Evolutionary conservation across 2,888 invertebrate species (phyloP).

Genomic region (Lycia hirtaria): DNA sequence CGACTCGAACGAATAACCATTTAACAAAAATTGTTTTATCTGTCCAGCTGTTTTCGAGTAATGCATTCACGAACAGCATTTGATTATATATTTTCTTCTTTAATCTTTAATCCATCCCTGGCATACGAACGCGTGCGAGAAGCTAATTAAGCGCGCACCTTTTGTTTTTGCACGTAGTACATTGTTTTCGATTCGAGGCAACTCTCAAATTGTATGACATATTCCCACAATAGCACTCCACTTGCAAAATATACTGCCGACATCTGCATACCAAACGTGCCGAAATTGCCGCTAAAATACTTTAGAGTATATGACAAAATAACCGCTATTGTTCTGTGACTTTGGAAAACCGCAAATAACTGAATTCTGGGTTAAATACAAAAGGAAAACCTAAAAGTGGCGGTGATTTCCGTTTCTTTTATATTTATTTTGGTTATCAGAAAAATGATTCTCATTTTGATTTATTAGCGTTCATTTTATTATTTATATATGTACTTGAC

Average conservation of each 20-base stretch:
- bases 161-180: slow-evolving; percentile 72
- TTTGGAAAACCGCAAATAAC: slow-evolving; percentile 18
- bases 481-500: no score
- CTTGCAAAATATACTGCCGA: slow-evolving; percentile 69
- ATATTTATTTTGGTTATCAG: no score
- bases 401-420: no score
- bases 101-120: slow-evolving; percentile 43
- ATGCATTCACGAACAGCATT: no score
- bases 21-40: no score
- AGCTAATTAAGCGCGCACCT: slow-evolving; percentile 72
- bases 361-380: no score
- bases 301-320: slow-evolving; percentile 36
- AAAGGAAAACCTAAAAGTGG: no score
- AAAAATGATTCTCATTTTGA: no score
- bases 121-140: slow-evolving; percentile 61
- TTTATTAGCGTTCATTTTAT: no score
- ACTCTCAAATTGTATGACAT: slow-evolving; percentile 67
- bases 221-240: slow-evolving; percentile 74
- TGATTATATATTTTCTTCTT: not conserved
- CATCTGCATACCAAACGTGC: slow-evolving; percentile 59
- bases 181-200: slow-evolving; percentile 69
- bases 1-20: no score
- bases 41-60: no score
- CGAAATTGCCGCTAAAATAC: slow-evolving; percentile 48
- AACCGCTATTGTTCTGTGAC: slow-evolving; percentile 10